Evolutionary conservation across 2,888 invertebrate genomes (phyloP), one percentile per base, ranked within the genome.

Genomic region (Alsophila aescularia): DNA sequence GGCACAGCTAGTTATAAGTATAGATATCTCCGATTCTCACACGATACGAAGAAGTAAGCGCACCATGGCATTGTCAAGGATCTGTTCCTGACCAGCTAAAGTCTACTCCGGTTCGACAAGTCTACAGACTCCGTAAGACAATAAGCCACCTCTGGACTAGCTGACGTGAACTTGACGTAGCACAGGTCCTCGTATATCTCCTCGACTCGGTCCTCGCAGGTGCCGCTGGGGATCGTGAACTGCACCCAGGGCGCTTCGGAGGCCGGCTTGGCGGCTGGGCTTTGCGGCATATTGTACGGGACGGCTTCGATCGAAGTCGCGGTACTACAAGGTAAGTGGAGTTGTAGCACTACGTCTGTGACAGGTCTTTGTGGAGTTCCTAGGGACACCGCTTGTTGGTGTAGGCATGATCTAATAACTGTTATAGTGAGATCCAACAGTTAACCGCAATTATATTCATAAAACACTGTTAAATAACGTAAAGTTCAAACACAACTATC

Each of bases 101-200:
- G 24, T 29, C 45, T 31, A 35, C 9, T 36, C 40, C 24, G 35
- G 34, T 18, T 36, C 40, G 50, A 41, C 27, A 14, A 45, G 40
- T 31, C 21, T 2, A 51, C 35, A 21, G 48, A 53, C 52, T 56
- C 35, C 52, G 54, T 62, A 40, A 52, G 16, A 51, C 32, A 16
- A 37, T 47, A 41, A 40, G 75, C 78, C 85, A 95, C 95, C 95
- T 95, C 95, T 66, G 94, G 93, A 81, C 92, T 88, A 67, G 93
- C 87, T 70, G 95, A 93, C 66, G 95, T 93, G 87, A 96, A 95
- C 79, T 96, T 96, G 79, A 96, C 96, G 86, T 96, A 97, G 93
- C 96, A 96, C 70, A 97, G 93, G 87, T 97, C 96, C 88, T 96
- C 97, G 85, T 97, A 97, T 75, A 96, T 95, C 88, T 96, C 96